Evolutionary conservation across 2,113 vertebrate species (phyloP).

Genomic region (Megaleporinus macrocephalus): DNA sequence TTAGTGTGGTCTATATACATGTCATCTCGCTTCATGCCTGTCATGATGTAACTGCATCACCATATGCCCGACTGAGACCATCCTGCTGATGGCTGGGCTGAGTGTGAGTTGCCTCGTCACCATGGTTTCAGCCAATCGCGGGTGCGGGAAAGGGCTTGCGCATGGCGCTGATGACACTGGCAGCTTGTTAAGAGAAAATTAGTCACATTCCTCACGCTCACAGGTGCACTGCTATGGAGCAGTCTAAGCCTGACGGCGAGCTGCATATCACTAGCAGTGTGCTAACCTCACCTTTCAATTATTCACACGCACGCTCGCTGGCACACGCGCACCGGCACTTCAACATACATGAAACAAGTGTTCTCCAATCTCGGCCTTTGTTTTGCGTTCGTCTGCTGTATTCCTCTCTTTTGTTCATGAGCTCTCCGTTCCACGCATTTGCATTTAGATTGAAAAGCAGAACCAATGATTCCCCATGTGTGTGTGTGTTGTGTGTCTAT

Average conservation of each 20-base stretch:
- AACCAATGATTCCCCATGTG: slow-evolving; percentile 64
- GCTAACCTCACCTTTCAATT: slow-evolving; percentile 26
- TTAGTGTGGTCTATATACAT: neutral
- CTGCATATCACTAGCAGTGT: slow-evolving; percentile 15
- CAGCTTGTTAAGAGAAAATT: slow-evolving; percentile 14
- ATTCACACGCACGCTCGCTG: slow-evolving; percentile 8
- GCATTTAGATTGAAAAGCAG: slow-evolving; percentile 77
- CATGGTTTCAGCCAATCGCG: slow-evolving; percentile 32
- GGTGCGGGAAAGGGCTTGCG: slow-evolving; percentile 2
- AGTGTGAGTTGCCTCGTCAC: slow-evolving; percentile 29
- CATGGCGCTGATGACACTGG: slow-evolving; percentile 26
- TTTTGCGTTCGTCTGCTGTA: slow-evolving; percentile 34
- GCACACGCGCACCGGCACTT: slow-evolving; percentile 17
- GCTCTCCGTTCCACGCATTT: slow-evolving; percentile 63
- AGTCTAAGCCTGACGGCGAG: neutral
- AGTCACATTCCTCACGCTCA: slow-evolving; percentile 16
- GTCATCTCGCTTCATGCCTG: neutral
- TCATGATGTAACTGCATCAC: slow-evolving; percentile 24
- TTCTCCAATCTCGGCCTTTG: slow-evolving; percentile 45
- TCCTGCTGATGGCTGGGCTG: slow-evolving; percentile 26
- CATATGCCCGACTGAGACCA: slow-evolving; percentile 13
- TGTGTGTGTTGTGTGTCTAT: slow-evolving; percentile 29
- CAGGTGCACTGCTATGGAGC: slow-evolving; percentile 5
- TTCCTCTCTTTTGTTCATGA: slow-evolving; percentile 52
- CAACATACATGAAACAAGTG: slow-evolving; percentile 49